Evolutionary conservation across 2,888 invertebrate species (phyloP), one percentile per base, ranked within the genome.

Genomic region (Mesorhabditis spiculigera): DNA sequence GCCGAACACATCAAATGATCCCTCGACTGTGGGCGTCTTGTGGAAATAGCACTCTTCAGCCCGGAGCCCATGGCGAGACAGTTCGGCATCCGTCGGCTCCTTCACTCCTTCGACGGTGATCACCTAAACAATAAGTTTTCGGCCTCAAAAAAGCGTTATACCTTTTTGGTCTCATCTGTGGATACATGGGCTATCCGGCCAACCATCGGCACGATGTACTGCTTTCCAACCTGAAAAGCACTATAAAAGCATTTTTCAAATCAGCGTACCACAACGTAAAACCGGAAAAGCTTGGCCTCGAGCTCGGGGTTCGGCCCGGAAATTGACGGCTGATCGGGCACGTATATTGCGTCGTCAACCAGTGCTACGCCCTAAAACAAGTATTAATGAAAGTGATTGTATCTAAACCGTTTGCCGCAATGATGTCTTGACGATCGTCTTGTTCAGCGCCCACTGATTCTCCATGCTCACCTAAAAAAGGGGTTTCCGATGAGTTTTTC

Each of bases 281-380:
- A 84, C 66, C 84, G 75, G 71, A 83, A 64, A 4, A 84, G 66
- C 86, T 93, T 93, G 16, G 90, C 90, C 86, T 95, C 91, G 66
- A 92, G 88, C 63, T 90, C 89, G 76, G 92, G 87, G 87, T 95
- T 91, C 0, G 95, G 95, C 0, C 95, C 95, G 70, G 88, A 89
- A 74, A 95, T 93, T 50, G 58, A n/a, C 68, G 89, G 87, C 68
- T 90, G 71, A 28, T 90, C 88, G 0, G 94, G 93, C 3, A 95
- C 87, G 71, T 90, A 89, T 73, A 95, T 92, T 4, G 91, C 90
- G 76, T 91, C 87, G 75, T 93, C 92, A 0, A 91, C 90, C 5
- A 92, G 91, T 71, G 81, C 77, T 42, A 88, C 84, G 16, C 85
- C 85, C 72, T 91, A 86, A 0, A 91, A 63, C 42, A 10, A 64